Base-by-base conservation (phyloP, 2,113 vertebrate genomes). In the Etheostoma cragini region DNA sequence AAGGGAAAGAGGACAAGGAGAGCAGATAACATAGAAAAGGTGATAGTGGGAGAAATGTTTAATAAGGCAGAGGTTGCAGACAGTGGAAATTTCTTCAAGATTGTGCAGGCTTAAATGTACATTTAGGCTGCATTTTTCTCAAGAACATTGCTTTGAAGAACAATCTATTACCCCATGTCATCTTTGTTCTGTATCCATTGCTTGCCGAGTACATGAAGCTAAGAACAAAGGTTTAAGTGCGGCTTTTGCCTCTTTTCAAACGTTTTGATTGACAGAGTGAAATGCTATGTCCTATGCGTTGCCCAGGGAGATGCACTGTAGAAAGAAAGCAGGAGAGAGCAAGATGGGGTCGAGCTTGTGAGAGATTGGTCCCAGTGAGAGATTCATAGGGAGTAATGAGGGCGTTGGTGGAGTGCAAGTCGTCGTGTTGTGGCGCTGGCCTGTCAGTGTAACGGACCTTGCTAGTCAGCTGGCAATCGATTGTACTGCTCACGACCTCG, bases 381-480 rank as follows among this genome's bases (percentile, higher is more conserved):
- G 87, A 90, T 88, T 85, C 81, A 85, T 85, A 81, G 88, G 80
- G 90, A 80, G 92, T 91, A 93, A 93, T 91, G 91, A 93, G 92
- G 84, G 78, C 52, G 68, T 84, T 68, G 81, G 73, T 61, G 80
- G 84, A 89, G 87, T 83, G 88, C 86, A 78, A 88, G 87, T 91
- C 78, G 57, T 78, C 73, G 80, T 86, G 90, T 84, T 83, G 82
- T 82, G 81, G 85, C 91, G 90, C 81, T 2, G 74, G 72, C 82
- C 87, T 88, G 91, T 93, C 92, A 93, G 82, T 77, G 83, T 91
- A 93, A 92, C 87, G 85, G 90, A 94, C 85, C 90, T 84, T 14
- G 72, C 86, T 74, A 89, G 89, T 93, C 86, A 88, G 88, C 78
- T 76, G 78, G 80, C 81, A 84, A 94, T 94, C 87, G 88, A 93